phyloP scores from a whole-genome alignment of 2,888 invertebrate species.

The Rotaria sp. region DNA sequence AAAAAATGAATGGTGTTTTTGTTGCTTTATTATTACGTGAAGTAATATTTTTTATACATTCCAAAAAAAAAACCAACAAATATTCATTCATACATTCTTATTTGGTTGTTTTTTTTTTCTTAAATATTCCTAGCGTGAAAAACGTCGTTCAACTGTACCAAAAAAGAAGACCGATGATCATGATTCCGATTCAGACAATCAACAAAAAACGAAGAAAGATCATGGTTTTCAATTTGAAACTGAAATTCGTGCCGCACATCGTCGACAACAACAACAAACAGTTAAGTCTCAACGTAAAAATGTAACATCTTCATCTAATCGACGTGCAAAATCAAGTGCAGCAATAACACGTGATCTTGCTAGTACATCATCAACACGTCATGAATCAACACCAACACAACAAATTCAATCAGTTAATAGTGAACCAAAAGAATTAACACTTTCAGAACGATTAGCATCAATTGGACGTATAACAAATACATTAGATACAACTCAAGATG shows the following conservation, averaged over 20 bases:
- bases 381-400: not conserved
- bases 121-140: conserved; percentile 9
- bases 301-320: not conserved
- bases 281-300: not conserved
- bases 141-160: not conserved
- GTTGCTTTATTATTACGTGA: conserved; percentile 35
- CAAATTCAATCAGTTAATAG: not conserved
- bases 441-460: conserved; percentile 18
- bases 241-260: not conserved
- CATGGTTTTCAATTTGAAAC: conserved; percentile 21
- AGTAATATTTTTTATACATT: not conserved
- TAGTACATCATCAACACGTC: not conserved
- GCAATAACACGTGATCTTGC: not conserved
- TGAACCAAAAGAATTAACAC: not conserved
- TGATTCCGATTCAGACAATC: not conserved
- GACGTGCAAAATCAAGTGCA: not conserved
- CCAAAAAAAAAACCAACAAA: too few relatives aligned
- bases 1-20: conserved; percentile 39
- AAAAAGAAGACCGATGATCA: conserved; percentile 31
- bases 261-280: not conserved
- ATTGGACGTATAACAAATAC: conserved; percentile 20
- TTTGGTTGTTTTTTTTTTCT: too few relatives aligned
- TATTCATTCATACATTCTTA: not conserved
- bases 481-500: not conserved
- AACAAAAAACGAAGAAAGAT: not conserved